Evolutionary conservation across 2,888 invertebrate genomes (phyloP).

Genomic region (Lasioglossum leucozonium): DNA sequence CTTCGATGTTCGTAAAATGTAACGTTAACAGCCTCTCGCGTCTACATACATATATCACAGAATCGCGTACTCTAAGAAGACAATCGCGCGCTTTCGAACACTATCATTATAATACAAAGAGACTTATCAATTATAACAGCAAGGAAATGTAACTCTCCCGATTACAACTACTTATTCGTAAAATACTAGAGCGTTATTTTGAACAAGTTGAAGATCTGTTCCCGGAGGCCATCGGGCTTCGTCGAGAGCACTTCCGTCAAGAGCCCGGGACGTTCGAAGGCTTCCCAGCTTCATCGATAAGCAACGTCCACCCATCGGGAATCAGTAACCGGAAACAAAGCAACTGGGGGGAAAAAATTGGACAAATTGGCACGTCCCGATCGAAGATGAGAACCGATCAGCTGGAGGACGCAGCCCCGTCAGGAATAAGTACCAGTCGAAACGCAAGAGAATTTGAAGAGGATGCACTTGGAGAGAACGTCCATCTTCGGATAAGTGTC

Average conservation of each 20-base stretch:
- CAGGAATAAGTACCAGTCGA: too few species aligned
- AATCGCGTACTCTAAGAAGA: neutral
- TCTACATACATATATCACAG: constrained; percentile 7
- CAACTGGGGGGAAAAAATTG: neutral
- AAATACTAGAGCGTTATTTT: neutral
- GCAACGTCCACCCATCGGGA: neutral
- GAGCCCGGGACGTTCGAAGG: too few species aligned
- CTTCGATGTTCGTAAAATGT: constrained; percentile 1
- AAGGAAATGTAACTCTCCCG: neutral
- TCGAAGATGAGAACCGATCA: neutral
- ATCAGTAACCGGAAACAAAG: neutral
- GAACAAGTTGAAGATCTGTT: neutral
- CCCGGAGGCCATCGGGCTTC: neutral
- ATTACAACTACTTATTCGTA: neutral
- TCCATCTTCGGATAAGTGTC: too few species aligned
- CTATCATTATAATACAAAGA: neutral
- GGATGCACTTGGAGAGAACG: neutral
- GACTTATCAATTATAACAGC: neutral
- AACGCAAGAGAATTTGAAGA: neutral
- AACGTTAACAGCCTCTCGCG: neutral
- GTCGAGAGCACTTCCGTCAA: neutral
- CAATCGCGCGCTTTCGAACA: neutral
- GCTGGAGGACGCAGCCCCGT: too few species aligned
- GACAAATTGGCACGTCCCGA: neutral
- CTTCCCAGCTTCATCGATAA: neutral